phyloP scores from a whole-genome alignment of 2,113 vertebrate species.

The Neodontobutis hainanensis region DNA sequence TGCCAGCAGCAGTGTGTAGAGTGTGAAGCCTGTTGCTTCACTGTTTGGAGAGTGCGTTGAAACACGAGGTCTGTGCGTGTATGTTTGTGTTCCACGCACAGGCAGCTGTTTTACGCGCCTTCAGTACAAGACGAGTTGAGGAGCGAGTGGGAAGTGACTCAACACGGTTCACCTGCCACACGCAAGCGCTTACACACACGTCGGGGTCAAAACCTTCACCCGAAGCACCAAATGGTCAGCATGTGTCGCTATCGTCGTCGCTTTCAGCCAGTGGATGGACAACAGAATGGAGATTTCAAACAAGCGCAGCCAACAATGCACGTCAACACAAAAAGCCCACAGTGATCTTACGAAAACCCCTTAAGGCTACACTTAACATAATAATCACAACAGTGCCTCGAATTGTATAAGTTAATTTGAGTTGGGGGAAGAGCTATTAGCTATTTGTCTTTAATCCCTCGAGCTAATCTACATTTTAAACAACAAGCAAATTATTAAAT shows the following conservation, averaged over 20 bases:
- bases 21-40: constrained; percentile 67
- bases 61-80: constrained; percentile 25
- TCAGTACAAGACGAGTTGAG: constrained; percentile 62
- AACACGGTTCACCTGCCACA: constrained; percentile 75
- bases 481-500: background rate
- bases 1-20: constrained; percentile 22
- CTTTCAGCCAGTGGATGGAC: constrained; percentile 42
- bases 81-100: constrained; percentile 36
- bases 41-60: constrained; percentile 47
- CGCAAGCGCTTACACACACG: constrained; percentile 32
- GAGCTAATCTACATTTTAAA: constrained; percentile 32
- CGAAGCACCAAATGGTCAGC: constrained; percentile 64
- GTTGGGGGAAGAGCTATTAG: constrained; percentile 30
- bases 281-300: constrained; percentile 28
- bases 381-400: constrained; percentile 42
- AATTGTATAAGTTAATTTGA: constrained; percentile 59
- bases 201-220: constrained; percentile 44
- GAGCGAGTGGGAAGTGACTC: constrained; percentile 72
- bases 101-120: constrained; percentile 66
- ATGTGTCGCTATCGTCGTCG: constrained; percentile 43
- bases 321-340: constrained; percentile 28
- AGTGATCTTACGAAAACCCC: constrained; percentile 25
- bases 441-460: constrained; percentile 24
- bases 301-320: constrained; percentile 35
- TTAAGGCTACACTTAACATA: constrained; percentile 32